A percentile compares a stretch with the other conserved stretches of the same genome.
Evolutionary conservation across 1,140 invertebrate genomes (phyloP).

Genomic region (Euschistus heros): DNA sequence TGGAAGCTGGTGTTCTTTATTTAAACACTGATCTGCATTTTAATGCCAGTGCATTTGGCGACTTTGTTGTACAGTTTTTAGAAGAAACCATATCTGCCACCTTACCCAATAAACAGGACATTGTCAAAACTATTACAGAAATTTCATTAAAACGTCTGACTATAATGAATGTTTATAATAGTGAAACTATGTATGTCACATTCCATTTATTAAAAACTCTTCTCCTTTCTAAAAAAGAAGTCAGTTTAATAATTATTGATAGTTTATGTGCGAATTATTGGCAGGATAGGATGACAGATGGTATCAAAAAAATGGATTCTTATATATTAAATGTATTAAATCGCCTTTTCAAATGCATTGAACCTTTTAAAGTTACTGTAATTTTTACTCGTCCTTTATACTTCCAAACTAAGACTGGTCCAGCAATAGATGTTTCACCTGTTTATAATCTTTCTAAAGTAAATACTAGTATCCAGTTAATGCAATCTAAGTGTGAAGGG

Average conservation of each 20-base stretch:
- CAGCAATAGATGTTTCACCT: neutral
- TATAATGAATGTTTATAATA: neutral
- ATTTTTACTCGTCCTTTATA: neutral
- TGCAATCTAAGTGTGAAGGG: neutral
- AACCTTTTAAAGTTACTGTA: neutral
- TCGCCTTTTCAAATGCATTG: neutral
- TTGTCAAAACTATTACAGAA: neutral
- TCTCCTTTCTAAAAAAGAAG: neutral
- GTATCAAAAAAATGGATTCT: neutral
- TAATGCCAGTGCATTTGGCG: neutral
- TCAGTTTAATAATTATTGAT: neutral
- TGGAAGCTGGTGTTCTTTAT: neutral
- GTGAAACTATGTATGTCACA: neutral
- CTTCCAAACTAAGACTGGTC: neutral
- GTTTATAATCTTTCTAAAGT: neutral
- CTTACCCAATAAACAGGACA: neutral
- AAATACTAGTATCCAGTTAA: constrained; percentile 3
- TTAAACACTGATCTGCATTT: neutral
- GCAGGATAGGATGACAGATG: neutral
- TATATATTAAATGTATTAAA: neutral
- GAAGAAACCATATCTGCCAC: neutral
- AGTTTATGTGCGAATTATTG: neutral
- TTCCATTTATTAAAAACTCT: neutral
- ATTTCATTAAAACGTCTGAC: neutral
- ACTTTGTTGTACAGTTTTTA: neutral